Evolutionary conservation across 2,113 vertebrate species (phyloP).

Genomic region (Calonectris borealis): DNA sequence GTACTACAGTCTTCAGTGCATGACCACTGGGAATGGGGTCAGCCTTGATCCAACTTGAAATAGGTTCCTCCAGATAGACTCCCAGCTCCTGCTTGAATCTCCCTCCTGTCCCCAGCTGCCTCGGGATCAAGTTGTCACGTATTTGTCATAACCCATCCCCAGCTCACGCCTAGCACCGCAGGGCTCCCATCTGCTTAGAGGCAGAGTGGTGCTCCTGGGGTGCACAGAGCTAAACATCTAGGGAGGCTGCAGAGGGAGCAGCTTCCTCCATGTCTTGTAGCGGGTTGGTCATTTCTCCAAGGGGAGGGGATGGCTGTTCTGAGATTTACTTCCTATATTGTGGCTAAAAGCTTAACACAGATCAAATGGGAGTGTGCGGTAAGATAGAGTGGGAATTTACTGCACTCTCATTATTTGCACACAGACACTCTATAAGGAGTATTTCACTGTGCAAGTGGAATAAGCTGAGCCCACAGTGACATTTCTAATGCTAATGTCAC

Average conservation of each 20-base stretch:
- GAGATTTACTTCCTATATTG: neutral
- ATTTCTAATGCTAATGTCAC: neutral
- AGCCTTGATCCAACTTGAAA: neutral
- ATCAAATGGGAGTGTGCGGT: neutral
- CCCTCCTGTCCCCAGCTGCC: neutral
- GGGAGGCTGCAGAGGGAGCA: neutral
- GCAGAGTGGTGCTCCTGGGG: neutral
- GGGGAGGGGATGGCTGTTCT: neutral
- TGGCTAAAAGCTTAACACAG: neutral
- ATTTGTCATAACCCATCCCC: neutral
- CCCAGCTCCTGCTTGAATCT: neutral
- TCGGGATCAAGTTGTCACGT: neutral
- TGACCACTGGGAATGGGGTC: neutral
- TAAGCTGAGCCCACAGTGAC: neutral
- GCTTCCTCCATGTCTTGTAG: neutral
- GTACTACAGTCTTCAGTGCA: fast-evolving
- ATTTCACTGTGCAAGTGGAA: constrained; percentile 19
- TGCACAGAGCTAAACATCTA: neutral
- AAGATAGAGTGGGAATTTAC: neutral
- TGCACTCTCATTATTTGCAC: neutral
- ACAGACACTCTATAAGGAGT: neutral
- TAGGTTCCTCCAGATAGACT: neutral
- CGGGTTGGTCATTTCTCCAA: neutral
- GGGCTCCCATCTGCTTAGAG: neutral
- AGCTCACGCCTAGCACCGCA: fast-evolving